phyloP scores from a whole-genome alignment of 2,888 invertebrate genomes.

The Neoascia interrupta region DNA sequence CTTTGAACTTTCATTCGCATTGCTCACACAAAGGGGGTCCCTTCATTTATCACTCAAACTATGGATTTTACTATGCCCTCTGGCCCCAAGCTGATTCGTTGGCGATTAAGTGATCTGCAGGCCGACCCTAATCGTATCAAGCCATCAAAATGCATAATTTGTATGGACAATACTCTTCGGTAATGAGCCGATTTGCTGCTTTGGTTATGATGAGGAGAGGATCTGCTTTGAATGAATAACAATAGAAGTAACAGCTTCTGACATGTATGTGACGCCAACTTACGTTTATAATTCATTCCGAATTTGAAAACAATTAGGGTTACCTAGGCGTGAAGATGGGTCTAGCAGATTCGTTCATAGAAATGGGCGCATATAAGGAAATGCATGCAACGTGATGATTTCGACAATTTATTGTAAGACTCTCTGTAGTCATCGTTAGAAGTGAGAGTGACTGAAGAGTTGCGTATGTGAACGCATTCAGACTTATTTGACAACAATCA shows the following conservation, averaged over 20 bases:
- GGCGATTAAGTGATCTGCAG: slow-evolving; percentile 40
- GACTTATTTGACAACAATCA: too few species aligned
- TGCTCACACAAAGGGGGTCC: slow-evolving; percentile 30
- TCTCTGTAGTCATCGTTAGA: too few species aligned
- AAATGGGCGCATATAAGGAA: not conserved
- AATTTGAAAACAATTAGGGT: slow-evolving; percentile 9
- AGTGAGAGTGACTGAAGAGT: too few species aligned
- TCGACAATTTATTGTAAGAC: slow-evolving; percentile 14
- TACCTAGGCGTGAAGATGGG: not conserved
- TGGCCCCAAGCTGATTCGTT: slow-evolving; percentile 35
- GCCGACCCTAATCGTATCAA: slow-evolving; percentile 41
- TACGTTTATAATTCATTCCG: slow-evolving; percentile 5
- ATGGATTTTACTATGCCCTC: slow-evolving; percentile 24
- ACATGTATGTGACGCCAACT: not conserved
- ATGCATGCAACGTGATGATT: slow-evolving; percentile 1
- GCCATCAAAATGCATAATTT: slow-evolving; percentile 43
- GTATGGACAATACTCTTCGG: slow-evolving; percentile 22
- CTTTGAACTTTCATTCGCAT: slow-evolving; percentile 1
- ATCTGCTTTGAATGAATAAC: slow-evolving; percentile 2
- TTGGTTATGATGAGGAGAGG: too few species aligned
- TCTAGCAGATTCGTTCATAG: not conserved
- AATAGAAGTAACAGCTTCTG: slow-evolving; percentile 21
- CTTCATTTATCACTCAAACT: slow-evolving; percentile 29
- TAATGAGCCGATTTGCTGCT: slow-evolving; percentile 7
- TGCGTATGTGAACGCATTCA: too few species aligned